A percentile compares a stretch with the other conserved stretches of the same genome.
phyloP scores from a whole-genome alignment of 2,888 invertebrate genomes.

The Megamerina dolium region DNA sequence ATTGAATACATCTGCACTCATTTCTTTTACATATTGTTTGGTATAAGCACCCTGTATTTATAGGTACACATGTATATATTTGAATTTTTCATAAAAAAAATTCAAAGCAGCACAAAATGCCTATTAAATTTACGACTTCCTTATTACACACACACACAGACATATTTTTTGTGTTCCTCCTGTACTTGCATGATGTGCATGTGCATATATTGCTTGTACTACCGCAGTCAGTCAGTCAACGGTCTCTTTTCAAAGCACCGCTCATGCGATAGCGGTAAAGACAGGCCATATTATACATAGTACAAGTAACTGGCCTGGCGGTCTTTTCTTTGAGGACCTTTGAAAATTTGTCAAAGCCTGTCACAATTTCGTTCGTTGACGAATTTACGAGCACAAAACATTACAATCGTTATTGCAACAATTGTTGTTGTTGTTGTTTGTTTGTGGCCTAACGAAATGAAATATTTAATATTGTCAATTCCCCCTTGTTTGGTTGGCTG shows the following conservation, averaged over 20 bases:
- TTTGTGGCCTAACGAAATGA: neutral
- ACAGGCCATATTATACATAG: neutral
- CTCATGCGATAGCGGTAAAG: neutral
- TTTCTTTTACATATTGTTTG: no score
- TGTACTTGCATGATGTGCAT: neutral
- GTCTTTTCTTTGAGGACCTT: constrained; percentile 22
- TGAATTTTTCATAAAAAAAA: no score
- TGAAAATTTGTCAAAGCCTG: constrained; percentile 32
- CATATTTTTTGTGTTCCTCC: constrained; percentile 2
- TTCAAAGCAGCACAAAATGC: constrained; percentile 14
- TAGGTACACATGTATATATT: no score
- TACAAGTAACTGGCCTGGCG: neutral
- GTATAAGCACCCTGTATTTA: no score
- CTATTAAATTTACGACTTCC: constrained; percentile 29
- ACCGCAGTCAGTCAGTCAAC: neutral
- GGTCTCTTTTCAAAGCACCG: neutral
- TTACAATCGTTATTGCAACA: no score
- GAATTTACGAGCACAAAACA: no score
- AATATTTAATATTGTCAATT: no score
- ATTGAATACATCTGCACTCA: no score
- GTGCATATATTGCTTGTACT: no score
- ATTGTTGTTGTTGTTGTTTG: constrained; percentile 7
- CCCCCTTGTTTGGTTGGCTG: no score
- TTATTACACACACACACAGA: constrained; percentile 12
- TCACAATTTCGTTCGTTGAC: constrained; percentile 27